Evolutionary conservation across 2,797 vertebrate species (phyloP), one percentile per base, ranked within the genome.

Genomic region (Danio choprae): DNA sequence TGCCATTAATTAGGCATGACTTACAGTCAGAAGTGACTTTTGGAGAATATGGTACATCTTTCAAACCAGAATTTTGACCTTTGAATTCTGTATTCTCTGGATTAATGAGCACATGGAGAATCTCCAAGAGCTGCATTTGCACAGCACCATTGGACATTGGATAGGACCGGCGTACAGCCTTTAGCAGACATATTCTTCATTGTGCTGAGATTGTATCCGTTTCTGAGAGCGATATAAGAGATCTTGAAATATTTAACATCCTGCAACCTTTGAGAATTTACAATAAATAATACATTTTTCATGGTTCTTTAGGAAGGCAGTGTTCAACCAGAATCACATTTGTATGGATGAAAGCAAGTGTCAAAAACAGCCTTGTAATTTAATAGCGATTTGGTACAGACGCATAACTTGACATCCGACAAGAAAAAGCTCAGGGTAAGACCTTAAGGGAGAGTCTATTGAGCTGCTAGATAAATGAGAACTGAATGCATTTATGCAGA

Each of bases 211-310:
- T 44, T 29, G 20, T 44, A 48, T 60, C 41, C 15, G 0, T 63
- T 62, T 65, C n/a, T 20, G 50, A 43, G 18, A 64, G n/a, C 55
- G 10, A 29, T 65, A 56, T 70, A 18, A 64, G 48, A 60, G 46
- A 69, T 77, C 70, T 72, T 88, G 68, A 84, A 84, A 86, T 83
- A 84, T 85, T 85, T 51, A 85, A 75, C 72, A 84, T 73, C 51
- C 76, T n/a, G 44, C 76, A 82, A 80, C 71, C 81, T 81, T 79
- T 58, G 18, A 74, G 69, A 80, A 40, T 81, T 76, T 79, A 69
- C 43, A 71, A 65, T 74, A 72, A 71, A 67, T 68, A 67, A 83
- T 80, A 62, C 7, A 83, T 84, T 81, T 86, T 81, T 84, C 68
- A 81, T 80, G 59, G 40, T 44, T 80, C 22, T 73, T 78, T 63